A percentile compares a stretch with the other conserved stretches of the same genome.
Evolutionary conservation across 2,888 invertebrate species (phyloP).

Genomic region (Cerastis leucographa): DNA sequence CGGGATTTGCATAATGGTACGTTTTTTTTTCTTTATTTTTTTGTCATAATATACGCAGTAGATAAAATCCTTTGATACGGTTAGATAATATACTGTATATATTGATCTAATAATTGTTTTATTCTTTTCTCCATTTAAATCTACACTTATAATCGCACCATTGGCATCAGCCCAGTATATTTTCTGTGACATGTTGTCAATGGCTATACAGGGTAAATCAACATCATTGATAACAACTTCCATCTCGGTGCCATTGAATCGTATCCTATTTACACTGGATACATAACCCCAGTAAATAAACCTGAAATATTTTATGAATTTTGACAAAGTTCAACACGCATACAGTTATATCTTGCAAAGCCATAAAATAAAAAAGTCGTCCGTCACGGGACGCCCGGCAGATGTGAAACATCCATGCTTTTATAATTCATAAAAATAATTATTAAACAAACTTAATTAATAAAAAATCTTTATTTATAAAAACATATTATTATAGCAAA

Average conservation of each 20-base stretch:
- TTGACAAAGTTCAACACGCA: not conserved
- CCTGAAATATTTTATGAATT: not conserved
- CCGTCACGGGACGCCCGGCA: too few species aligned
- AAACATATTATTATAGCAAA: too few species aligned
- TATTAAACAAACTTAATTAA: too few species aligned
- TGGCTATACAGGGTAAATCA: not conserved
- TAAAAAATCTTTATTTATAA: too few species aligned
- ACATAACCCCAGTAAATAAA: slow-evolving; percentile 8
- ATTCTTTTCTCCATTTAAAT: slow-evolving; percentile 1
- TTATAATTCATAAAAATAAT: too few species aligned
- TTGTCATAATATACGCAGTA: too few species aligned
- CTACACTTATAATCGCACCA: not conserved
- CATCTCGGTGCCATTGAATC: not conserved
- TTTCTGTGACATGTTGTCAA: not conserved
- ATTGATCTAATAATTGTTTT: not conserved
- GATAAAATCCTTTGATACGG: not conserved
- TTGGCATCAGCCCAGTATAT: not conserved
- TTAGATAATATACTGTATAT: not conserved
- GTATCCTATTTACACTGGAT: not conserved
- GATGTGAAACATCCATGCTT: too few species aligned
- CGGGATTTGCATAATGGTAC: not conserved
- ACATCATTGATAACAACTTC: not conserved
- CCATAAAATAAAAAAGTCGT: not conserved
- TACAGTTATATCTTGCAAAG: not conserved
- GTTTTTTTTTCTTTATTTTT: too few species aligned